A percentile compares a stretch with the other conserved stretches of the same genome.
Evolutionary conservation across 2,113 vertebrate species (phyloP).

Genomic region (Melierax canorus): DNA sequence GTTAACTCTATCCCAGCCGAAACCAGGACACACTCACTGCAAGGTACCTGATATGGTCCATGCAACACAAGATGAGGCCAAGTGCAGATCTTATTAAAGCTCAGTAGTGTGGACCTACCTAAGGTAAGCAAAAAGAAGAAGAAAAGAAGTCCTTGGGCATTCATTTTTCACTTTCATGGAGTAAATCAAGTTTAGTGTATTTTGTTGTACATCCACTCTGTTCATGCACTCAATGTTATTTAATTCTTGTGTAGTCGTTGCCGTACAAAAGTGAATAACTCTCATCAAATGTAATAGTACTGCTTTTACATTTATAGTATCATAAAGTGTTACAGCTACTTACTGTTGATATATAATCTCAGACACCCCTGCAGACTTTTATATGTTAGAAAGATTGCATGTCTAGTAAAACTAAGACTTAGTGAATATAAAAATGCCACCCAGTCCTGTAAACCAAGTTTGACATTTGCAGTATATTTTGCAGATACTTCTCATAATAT

Average conservation of each 20-base stretch:
- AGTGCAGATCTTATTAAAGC: background rate
- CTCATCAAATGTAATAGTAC: background rate
- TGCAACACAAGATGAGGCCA: background rate
- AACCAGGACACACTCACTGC: too few species aligned
- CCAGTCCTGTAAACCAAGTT: background rate
- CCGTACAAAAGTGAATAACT: background rate
- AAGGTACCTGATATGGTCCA: background rate
- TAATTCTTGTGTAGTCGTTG: background rate
- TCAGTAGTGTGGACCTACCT: background rate
- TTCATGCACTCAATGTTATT: background rate
- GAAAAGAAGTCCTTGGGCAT: background rate
- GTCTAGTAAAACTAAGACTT: constrained; percentile 15
- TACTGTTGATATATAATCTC: constrained; percentile 14
- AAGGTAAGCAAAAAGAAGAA: background rate
- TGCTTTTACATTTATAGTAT: constrained; percentile 7
- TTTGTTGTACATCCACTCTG: background rate
- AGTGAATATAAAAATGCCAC: constrained; percentile 21
- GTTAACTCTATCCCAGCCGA: too few species aligned
- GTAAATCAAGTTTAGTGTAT: background rate
- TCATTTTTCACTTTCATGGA: background rate
- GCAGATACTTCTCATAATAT: background rate
- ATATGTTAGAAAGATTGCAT: background rate
- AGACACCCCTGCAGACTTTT: background rate
- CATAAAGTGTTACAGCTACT: constrained; percentile 15
- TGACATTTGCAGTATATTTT: background rate